Conservation (phyloP, 2,797 vertebrate genomes). For the Phalloptychus januarius region DNA sequence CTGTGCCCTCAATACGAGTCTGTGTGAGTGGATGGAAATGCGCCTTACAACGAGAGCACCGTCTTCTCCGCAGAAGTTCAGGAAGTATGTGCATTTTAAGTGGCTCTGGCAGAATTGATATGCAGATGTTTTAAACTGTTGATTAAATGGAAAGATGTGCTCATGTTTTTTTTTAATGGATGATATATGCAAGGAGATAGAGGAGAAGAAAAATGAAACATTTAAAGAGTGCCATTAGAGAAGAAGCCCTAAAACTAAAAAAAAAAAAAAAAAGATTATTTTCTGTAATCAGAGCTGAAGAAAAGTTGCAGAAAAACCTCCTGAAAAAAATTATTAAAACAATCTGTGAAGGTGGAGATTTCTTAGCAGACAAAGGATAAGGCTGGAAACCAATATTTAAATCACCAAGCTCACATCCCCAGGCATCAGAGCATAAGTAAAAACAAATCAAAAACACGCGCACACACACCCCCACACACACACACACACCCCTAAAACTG, state of each 20-base stretch:
- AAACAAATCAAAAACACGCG: no score
- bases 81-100: background rate
- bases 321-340: background rate
- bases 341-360: background rate
- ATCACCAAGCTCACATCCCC: background rate
- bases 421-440: background rate
- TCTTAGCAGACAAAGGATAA: background rate
- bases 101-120: background rate
- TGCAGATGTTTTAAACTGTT: slow-evolving; percentile 2
- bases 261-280: no score
- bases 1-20: slow-evolving; percentile 20
- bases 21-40: slow-evolving; percentile 21
- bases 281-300: background rate
- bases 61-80: background rate
- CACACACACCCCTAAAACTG: background rate
- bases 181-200: no score
- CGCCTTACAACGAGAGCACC: slow-evolving; percentile 15
- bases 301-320: background rate
- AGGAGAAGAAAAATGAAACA: background rate
- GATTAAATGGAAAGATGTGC: background rate
- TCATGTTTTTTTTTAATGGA: background rate
- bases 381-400: background rate
- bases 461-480: no score
- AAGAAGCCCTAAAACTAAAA: no score
- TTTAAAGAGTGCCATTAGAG: no score